Base-by-base conservation (phyloP, 92 coral and sea anemone species). In the Zoanthus gigantus region DNA sequence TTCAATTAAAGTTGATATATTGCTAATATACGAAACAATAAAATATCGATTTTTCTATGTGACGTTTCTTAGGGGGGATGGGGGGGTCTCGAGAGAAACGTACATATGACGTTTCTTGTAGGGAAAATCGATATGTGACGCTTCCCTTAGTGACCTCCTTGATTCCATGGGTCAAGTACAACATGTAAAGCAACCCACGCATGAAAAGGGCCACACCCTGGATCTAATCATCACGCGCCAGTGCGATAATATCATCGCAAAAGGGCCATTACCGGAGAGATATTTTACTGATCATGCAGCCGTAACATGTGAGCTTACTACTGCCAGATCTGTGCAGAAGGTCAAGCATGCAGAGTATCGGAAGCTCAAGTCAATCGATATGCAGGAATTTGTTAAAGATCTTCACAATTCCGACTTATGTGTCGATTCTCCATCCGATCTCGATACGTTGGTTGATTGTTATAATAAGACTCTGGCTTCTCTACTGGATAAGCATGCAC, bases 401-500 rank as follows among this genome's bases (percentile, higher is more conserved):
- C 72, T 84, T 13, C 54, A 86, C 23, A 67, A 72, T 34, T 88
- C 87, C 7, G 31, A 46, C 54, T 71, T 91, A 32, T 89, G 74
- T 56, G 34, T 11, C 7, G 13, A 65, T 58, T 88, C 88, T 65
- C 93, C 93, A 10, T 23, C 28, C 77, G 89, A 77, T 60, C 65
- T 89, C 5, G 78, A 63, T 23, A 48, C 44, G 6, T 46, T 92
- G 72, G 87, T 72, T 80, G 79, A 78, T 16, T 89, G 88, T 30
- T 92, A 92, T 44, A 92, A 89, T 60, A 34, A 47, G 72, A 92
- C 94, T 7, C 16, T 83, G 74, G 12, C 48, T 2, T 50, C 86
- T 54, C 31, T 90, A 44, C 76, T 82, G 34, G 93, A 91, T 65
- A 87, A 76, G 78, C 93, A 92, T 82, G 93, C 93, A 31, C 94